phyloP scores from a whole-genome alignment of 30 jellyfish, hydroid and myxozoan species.

The Clytia hemisphaerica region DNA sequence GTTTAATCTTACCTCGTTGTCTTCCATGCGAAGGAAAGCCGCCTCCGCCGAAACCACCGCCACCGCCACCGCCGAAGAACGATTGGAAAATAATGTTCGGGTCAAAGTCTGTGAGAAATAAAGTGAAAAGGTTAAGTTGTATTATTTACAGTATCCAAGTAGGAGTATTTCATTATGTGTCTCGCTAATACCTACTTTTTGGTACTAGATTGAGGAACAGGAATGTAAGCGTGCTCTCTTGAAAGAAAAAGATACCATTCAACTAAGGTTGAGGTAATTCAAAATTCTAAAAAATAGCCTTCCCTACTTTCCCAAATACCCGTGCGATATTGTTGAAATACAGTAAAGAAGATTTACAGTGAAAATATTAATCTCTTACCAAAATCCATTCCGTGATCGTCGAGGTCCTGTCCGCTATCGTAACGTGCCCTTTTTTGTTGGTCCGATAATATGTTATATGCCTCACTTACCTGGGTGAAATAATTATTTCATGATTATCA shows the following conservation, averaged over 20 bases:
- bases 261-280: background rate
- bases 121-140: too few species aligned
- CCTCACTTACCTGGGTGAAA: slow-evolving; percentile 64
- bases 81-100: slow-evolving; percentile 93
- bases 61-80: slow-evolving; percentile 96
- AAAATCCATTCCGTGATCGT: slow-evolving; percentile 53
- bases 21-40: slow-evolving; percentile 14
- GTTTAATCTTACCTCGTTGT: background rate
- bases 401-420: slow-evolving; percentile 89
- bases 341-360: background rate
- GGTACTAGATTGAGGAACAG: too few species aligned
- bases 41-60: slow-evolving; percentile 28
- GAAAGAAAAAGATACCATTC: too few species aligned
- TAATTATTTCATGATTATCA: background rate
- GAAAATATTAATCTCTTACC: slow-evolving; percentile 30
- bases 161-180: too few species aligned
- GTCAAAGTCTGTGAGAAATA: slow-evolving; percentile 70
- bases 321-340: background rate
- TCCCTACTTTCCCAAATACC: background rate
- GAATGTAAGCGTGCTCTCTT: too few species aligned
- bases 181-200: too few species aligned
- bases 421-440: slow-evolving; percentile 65
- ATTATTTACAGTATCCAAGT: too few species aligned
- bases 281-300: background rate
- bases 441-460: slow-evolving; percentile 82